These are phyloP conservation scores for Petrophora chlorosata DNA, from an alignment of 2,888 invertebrate species.

Conservation along the genomic window DNA sequence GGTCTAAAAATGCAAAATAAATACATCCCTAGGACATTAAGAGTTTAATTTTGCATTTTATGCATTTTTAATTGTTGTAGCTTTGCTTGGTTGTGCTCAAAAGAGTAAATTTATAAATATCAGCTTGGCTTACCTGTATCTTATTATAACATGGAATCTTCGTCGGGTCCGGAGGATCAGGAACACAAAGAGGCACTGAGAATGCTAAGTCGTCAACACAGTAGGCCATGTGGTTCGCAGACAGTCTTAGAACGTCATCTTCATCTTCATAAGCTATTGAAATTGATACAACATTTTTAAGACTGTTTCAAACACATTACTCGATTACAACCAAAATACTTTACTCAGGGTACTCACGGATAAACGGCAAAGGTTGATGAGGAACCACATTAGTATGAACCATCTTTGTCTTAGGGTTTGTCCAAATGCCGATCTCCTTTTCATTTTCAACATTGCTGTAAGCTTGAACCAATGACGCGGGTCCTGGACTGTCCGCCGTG, in stretches of 20 bases:
- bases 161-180: conserved; percentile 85
- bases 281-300: too few relatives aligned
- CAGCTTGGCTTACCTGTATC: conserved; percentile 80
- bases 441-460: conserved; percentile 75
- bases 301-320: too few relatives aligned
- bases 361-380: conserved; percentile 74
- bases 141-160: conserved; percentile 88
- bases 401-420: conserved; percentile 79
- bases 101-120: too few relatives aligned
- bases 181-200: conserved; percentile 82
- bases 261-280: conserved; percentile 88
- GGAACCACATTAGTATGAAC: conserved; percentile 75
- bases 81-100: too few relatives aligned
- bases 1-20: too few relatives aligned
- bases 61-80: too few relatives aligned
- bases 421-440: conserved; percentile 79
- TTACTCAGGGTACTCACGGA: conserved; percentile 70
- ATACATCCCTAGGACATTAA: too few relatives aligned
- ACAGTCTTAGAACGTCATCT: conserved; percentile 68
- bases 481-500: conserved; percentile 65
- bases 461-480: conserved; percentile 73
- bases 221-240: conserved; percentile 73
- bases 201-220: conserved; percentile 82
- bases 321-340: too few relatives aligned
- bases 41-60: too few relatives aligned